Base-by-base conservation (phyloP, 37 sponge, comb jelly and placozoan genomes). In the Axinella damicornis region DNA sequence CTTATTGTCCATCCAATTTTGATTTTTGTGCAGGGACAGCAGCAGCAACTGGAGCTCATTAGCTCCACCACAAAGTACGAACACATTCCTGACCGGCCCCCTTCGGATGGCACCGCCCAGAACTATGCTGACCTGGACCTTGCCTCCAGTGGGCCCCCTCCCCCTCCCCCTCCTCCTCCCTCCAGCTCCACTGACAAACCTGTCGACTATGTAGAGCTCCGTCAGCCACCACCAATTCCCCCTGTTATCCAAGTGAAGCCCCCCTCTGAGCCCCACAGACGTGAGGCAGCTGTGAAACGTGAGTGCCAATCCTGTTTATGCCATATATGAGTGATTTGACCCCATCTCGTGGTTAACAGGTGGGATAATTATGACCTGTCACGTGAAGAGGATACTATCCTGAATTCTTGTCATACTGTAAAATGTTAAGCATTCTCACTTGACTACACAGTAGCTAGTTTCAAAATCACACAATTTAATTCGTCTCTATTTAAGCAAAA, bases 61-160 rank as follows among this genome's bases (percentile, higher is more conserved):
- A 18, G 30, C 33, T 67, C 68, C 32, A 34, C 68, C 68, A 67
- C 33, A 30, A 67, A 67, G 34, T 67, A 67, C 34, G 33, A 67
- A 11, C 68, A 67, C 68, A 30, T 67, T 2, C 68, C 68, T 31
- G 28, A 67, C 9, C 46, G 9, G 9, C 46, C 46, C 46, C 46
- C 46, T 46, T 9, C 46, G 4, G 46, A 46, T 9, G 9, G 64
- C 28, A 62, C 2, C 5, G 5, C 24, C 64, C 28, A 27, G 11
- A 24, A 62, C 28, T 62, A 62, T 62, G 64, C 24, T 62, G 64
- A 24, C 12, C 64, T 62, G 2, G 28, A 62, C 5, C 12, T 11
- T 27, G 27, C 64, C 28, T 6, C 28, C 11, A 5, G 12, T 62
- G 24, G 27, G 27, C 11, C 64, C 11, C 64, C 28, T 27, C 28